These are phyloP conservation scores for Ahaetulla prasina DNA, from an alignment of 2,113 vertebrate species.

Conservation along the genomic window DNA sequence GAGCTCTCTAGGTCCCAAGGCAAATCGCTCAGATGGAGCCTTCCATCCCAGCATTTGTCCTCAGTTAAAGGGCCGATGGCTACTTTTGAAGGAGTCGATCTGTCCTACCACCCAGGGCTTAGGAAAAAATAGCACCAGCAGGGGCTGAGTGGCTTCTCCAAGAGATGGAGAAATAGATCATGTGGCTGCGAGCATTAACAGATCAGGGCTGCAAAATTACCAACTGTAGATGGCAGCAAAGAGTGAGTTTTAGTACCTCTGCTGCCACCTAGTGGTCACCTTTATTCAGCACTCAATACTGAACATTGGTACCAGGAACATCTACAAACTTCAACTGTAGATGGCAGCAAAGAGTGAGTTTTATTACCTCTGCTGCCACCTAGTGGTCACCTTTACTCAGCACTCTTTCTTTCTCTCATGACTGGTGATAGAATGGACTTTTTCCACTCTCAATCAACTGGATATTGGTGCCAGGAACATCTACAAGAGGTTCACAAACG, in stretches of 20 bases:
- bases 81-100: background rate
- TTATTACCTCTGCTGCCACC: no score
- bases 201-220: background rate
- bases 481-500: no score
- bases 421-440: background rate
- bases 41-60: background rate
- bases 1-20: background rate
- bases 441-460: no score
- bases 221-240: background rate
- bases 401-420: background rate
- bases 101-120: background rate
- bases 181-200: background rate
- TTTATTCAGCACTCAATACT: background rate
- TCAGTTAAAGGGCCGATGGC: background rate
- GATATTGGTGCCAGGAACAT: no score
- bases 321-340: no score
- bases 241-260: background rate
- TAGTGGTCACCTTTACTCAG: no score
- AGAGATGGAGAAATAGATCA: background rate
- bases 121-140: background rate
- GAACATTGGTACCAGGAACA: no score
- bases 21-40: background rate
- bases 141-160: background rate
- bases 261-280: background rate
- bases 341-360: no score